Evolutionary conservation across 2,113 vertebrate species (phyloP).

Genomic region (Semicossyphus pulcher): DNA sequence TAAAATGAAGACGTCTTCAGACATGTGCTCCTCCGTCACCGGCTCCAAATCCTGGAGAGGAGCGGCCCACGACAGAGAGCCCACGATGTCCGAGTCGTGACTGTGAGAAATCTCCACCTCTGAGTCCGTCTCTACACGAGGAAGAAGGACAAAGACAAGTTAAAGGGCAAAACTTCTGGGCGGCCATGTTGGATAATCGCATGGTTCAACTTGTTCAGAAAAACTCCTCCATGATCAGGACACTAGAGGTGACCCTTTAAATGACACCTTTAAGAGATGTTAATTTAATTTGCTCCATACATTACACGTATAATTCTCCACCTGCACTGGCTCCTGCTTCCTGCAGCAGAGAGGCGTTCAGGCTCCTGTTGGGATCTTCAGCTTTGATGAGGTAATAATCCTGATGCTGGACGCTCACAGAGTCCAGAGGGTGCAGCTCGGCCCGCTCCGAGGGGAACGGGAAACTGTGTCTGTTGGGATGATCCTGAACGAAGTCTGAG

Average conservation of each 20-base stretch:
- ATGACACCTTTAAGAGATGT: too few relatives aligned
- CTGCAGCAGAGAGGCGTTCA: not conserved
- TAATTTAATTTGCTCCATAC: too few relatives aligned
- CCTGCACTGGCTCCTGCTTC: slow-evolving; percentile 21
- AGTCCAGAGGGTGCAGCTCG: slow-evolving; percentile 54
- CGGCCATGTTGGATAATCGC: not conserved
- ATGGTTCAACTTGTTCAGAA: too few relatives aligned
- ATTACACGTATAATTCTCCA: too few relatives aligned
- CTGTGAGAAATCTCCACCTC: slow-evolving; percentile 37
- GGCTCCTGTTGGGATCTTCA: slow-evolving; percentile 5
- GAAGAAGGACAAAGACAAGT: not conserved
- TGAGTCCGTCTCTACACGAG: slow-evolving; percentile 36
- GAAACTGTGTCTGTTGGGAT: slow-evolving; percentile 24
- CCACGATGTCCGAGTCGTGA: slow-evolving; percentile 12
- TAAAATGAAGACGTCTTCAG: slow-evolving; percentile 41
- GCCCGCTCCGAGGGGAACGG: slow-evolving; percentile 3
- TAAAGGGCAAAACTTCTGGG: too few relatives aligned
- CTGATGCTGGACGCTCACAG: slow-evolving; percentile 17
- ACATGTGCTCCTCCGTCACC: slow-evolving; percentile 8
- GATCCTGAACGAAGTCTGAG: slow-evolving; percentile 29
- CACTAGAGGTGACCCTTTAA: too few relatives aligned
- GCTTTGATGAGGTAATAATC: slow-evolving; percentile 27
- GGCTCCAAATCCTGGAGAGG: slow-evolving; percentile 24
- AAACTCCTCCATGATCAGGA: too few relatives aligned
- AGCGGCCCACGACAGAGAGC: slow-evolving; percentile 43